A percentile compares a stretch with the other conserved stretches of the same genome.
Evolutionary conservation across 2,113 vertebrate species (phyloP).

Genomic region (Sinocyclocheilus maitianheensis): DNA sequence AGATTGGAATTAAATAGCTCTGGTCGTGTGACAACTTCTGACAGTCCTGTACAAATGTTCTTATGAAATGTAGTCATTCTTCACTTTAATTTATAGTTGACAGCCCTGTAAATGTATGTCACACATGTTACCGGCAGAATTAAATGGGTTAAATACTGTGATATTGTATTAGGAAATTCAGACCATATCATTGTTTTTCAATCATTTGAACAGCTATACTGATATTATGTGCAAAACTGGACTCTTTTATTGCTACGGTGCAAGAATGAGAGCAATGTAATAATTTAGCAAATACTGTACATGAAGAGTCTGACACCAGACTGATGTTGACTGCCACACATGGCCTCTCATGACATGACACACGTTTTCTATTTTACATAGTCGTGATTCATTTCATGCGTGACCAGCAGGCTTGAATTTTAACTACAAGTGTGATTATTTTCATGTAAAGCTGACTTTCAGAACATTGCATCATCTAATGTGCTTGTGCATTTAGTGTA

Average conservation of each 20-base stretch:
- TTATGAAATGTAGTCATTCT: not conserved
- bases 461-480: constrained; percentile 15
- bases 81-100: not conserved
- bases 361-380: not conserved
- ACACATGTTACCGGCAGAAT: not conserved
- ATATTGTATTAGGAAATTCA: too few species aligned
- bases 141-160: not conserved
- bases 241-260: not conserved
- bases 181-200: not conserved
- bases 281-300: not conserved
- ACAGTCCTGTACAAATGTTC: not conserved
- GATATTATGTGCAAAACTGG: not conserved
- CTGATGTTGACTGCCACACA: constrained; percentile 14
- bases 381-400: constrained; percentile 18
- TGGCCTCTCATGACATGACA: constrained; percentile 8
- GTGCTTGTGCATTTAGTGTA: not conserved
- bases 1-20: not conserved
- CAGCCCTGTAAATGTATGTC: not conserved
- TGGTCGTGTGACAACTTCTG: not conserved
- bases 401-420: constrained; percentile 21
- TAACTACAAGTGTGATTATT: not conserved
- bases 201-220: not conserved
- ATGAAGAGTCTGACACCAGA: not conserved
- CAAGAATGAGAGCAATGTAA: not conserved
- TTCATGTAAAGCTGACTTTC: not conserved